These are phyloP conservation scores for Amiota minor DNA, from an alignment of 2,888 invertebrate genomes.

Conservation along the genomic window DNA sequence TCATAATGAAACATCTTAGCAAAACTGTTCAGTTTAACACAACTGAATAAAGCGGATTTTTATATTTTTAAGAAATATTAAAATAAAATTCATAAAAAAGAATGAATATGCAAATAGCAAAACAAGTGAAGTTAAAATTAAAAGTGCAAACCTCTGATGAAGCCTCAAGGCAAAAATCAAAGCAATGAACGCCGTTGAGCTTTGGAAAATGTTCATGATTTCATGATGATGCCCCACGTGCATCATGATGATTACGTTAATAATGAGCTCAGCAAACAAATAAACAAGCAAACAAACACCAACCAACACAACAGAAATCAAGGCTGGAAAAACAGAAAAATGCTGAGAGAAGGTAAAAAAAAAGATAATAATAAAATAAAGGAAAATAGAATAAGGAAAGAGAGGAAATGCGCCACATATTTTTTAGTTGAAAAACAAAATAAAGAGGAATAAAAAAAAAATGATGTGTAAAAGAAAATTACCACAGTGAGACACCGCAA, in stretches of 20 bases:
- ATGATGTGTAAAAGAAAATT: conserved; percentile 21
- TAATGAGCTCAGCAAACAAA: background rate
- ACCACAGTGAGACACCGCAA: conserved; percentile 13
- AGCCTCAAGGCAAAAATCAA: conserved; percentile 6
- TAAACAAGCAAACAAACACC: background rate
- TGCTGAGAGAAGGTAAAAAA: background rate
- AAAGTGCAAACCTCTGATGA: background rate
- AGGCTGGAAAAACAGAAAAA: background rate
- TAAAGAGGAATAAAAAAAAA: background rate
- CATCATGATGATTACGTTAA: conserved; percentile 18
- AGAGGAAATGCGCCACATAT: conserved; percentile 7
- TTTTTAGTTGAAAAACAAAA: background rate
- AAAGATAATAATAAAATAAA: background rate
- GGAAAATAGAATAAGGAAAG: background rate
- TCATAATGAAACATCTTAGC: no score
- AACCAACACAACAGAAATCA: background rate
- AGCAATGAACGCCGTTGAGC: background rate
- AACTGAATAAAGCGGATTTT: no score
- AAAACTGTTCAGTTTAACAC: no score
- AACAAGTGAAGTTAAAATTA: background rate
- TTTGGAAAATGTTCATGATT: no score
- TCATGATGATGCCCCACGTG: background rate
- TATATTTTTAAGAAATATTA: no score
- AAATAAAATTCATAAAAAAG: background rate
- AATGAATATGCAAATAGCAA: background rate